A percentile compares a stretch with the other conserved stretches of the same genome.
Conservation (phyloP, 1,140 invertebrate species). For the Orius laevigatus region DNA sequence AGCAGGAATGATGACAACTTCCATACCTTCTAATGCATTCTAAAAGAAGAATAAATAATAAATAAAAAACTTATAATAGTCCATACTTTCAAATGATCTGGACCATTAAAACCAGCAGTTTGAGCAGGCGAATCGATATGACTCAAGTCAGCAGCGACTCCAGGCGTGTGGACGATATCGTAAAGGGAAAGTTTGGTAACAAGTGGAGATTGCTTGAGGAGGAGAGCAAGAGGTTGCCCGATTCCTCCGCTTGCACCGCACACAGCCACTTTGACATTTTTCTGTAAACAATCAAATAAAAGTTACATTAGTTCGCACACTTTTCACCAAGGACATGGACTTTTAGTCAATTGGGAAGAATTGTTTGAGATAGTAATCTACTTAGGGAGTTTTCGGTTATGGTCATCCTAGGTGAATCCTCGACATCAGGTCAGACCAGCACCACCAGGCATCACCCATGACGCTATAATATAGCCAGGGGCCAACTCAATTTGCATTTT, state of each 20-base stretch:
- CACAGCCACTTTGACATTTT: slow-evolving; percentile 69
- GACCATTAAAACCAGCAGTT: slow-evolving; percentile 65
- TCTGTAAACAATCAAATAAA: no score
- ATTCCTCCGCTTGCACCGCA: slow-evolving; percentile 94
- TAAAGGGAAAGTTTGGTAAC: slow-evolving; percentile 78
- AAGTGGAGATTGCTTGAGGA: slow-evolving; percentile 82
- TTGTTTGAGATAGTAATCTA: no score
- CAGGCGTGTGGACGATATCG: slow-evolving; percentile 92
- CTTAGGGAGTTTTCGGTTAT: no score
- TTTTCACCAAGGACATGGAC: no score
- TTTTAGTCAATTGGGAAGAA: no score
- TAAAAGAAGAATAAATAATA: slow-evolving; percentile 13
- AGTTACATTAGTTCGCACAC: no score
- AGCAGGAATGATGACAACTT: slow-evolving; percentile 92
- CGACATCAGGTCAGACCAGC: no score
- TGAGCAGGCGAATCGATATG: slow-evolving; percentile 85
- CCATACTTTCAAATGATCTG: slow-evolving; percentile 53
- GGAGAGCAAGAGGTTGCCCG: slow-evolving; percentile 88
- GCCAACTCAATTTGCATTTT: no score
- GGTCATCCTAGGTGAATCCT: no score
- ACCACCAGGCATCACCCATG: no score
- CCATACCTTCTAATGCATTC: slow-evolving; percentile 43
- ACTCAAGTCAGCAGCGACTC: slow-evolving; percentile 93
- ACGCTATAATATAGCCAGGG: no score
- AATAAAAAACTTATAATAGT: slow-evolving; percentile 22